Conservation (phyloP, 2,797 vertebrate genomes). For the Australoheros facetus region DNA sequence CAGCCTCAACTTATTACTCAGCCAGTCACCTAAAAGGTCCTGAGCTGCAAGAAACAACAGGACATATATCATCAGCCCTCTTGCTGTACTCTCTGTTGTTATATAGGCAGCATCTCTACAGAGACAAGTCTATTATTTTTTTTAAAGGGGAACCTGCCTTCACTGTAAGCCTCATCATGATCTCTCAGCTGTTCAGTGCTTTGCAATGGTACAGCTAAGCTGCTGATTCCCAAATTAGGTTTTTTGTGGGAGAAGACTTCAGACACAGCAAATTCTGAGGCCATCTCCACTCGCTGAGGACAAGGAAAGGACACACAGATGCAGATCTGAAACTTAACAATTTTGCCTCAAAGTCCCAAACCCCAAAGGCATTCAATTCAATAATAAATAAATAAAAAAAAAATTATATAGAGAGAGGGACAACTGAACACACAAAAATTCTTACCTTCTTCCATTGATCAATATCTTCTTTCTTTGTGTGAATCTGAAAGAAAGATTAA, state of each 20-base stretch:
- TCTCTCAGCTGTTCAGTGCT: slow-evolving; percentile 81
- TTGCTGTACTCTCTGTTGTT: slow-evolving; percentile 1
- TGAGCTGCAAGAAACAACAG: slow-evolving; percentile 80
- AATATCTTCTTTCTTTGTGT: slow-evolving; percentile 69
- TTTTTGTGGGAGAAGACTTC: slow-evolving; percentile 79
- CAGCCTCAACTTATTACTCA: slow-evolving; percentile 83
- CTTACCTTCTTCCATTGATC: slow-evolving; percentile 83
- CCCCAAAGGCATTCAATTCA: not conserved
- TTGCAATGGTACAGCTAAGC: slow-evolving; percentile 70
- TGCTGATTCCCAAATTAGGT: slow-evolving; percentile 35
- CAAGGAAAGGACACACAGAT: not conserved
- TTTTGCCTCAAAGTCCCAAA: not conserved
- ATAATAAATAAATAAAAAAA: not conserved
- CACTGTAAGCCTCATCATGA: slow-evolving; percentile 83
- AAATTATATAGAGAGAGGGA: not conserved
- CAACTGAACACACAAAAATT: not conserved
- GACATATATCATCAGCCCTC: not conserved
- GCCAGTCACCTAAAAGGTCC: slow-evolving; percentile 87
- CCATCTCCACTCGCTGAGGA: slow-evolving; percentile 81
- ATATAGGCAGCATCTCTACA: slow-evolving; percentile 20
- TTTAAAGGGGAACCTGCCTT: slow-evolving; percentile 81
- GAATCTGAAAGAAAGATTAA: slow-evolving; percentile 64
- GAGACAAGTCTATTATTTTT: not conserved
- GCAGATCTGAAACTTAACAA: not conserved
- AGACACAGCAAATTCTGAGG: slow-evolving; percentile 83